Percentiles rank a stretch among this genome's conserved stretches.
These are phyloP conservation scores for Cetoscarus ocellatus DNA, from an alignment of 2,797 vertebrate species.

Conservation along the genomic window DNA sequence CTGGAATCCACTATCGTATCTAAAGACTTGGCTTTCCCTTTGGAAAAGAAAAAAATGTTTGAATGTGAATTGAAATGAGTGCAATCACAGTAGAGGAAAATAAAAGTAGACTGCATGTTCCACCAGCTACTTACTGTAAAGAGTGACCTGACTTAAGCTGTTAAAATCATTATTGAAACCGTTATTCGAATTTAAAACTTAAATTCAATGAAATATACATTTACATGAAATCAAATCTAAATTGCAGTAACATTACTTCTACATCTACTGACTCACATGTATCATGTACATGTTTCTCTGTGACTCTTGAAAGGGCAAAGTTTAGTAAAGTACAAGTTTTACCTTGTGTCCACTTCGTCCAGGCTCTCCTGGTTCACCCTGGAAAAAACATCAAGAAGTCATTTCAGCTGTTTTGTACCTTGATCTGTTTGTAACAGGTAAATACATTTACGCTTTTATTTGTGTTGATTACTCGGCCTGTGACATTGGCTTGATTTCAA, in stretches of 20 bases:
- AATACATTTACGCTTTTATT: not conserved
- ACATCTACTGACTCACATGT: not conserved
- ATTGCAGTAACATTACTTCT: not conserved
- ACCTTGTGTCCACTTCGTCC: conserved; percentile 95
- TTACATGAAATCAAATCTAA: not conserved
- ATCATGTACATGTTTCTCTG: not conserved
- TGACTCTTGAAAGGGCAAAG: accelerated
- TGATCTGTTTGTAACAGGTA: not conserved
- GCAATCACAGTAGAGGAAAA: not conserved
- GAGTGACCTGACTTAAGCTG: no score
- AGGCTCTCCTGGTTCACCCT: conserved; percentile 98
- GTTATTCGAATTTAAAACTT: not conserved
- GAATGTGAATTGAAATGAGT: not conserved
- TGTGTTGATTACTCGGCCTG: not conserved
- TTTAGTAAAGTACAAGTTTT: conserved; percentile 57
- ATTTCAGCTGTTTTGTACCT: conserved; percentile 10
- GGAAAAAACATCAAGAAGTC: conserved; percentile 45
- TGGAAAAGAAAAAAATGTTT: not conserved
- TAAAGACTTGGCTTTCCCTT: conserved; percentile 2
- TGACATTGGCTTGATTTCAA: not conserved
- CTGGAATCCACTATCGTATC: conserved; percentile 16
- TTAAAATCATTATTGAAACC: not conserved
- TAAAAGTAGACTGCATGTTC: conserved; percentile 5
- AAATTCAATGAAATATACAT: not conserved
- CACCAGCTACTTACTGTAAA: not conserved